Evolutionary conservation across 2,113 vertebrate genomes (phyloP), one percentile per base, ranked within the genome.

Genomic region (Pseudorasbora parva): DNA sequence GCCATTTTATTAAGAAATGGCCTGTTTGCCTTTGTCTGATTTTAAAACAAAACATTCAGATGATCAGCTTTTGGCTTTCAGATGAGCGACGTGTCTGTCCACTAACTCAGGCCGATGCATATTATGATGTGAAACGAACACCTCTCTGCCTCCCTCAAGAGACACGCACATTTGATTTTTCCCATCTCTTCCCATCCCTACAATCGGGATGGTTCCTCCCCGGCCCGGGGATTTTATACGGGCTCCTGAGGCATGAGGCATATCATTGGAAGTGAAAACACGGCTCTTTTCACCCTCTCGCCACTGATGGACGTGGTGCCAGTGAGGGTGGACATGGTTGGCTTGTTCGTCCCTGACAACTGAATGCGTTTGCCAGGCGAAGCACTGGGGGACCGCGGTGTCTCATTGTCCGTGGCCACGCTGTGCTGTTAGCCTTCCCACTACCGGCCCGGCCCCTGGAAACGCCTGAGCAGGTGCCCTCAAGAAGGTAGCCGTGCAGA

Each of bases 251-350:
- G 94, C 94, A 79, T 92, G 93, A 96, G 96, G 96, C 96, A 91
- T 95, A 95, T 92, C 91, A 21, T 94, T 93, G 93, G 94, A 93
- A 91, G 90, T 90, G 92, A 93, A 94, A 89, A 91, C 94, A 84
- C 88, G 89, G 89, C 91, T 94, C 94, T 94, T 96, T 95, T 94
- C 30, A 96, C 93, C 78, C 82, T 23, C 74, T 2, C n/a, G 5
- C 21, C 60, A 27, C 60, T 78, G 82, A 51, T 68, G 47, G 73
- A 49, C 41, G 30, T 66, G 47, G 89, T 89, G 93, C 91, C 94
- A 93, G 94, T 96, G 92, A 93, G 95, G 93, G 86, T 93, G 96
- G 96, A 97, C 93, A 97, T 95, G 97, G 95, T 95, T 97, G 96
- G 95, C 91, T 97, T 96, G 92, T 93, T 93, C 86, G 95, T 92